phyloP scores from a whole-genome alignment of 2,797 vertebrate species.

The Rhynchotus rufescens region DNA sequence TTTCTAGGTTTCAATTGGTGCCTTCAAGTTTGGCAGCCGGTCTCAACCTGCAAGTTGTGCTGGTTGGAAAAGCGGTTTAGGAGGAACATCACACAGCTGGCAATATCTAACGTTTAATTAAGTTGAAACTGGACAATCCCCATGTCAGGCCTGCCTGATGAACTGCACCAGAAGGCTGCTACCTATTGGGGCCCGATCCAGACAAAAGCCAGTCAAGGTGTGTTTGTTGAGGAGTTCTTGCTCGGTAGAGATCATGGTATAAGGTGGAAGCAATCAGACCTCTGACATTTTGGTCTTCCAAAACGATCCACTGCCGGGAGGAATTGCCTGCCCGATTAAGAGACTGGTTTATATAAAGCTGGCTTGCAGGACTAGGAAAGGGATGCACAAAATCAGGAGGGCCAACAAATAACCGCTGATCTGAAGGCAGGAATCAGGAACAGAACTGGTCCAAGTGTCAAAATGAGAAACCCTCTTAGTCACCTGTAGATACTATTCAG shows the following conservation, averaged over 20 bases:
- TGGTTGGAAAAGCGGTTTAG: not conserved
- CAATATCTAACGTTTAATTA: not conserved
- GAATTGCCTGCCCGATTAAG: no score
- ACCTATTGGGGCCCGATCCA: not conserved
- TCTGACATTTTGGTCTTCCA: not conserved
- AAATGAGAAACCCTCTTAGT: not conserved
- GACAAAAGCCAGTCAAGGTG: not conserved
- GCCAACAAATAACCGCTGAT: not conserved
- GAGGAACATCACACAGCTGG: not conserved
- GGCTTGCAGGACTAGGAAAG: not conserved
- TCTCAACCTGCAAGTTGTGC: not conserved
- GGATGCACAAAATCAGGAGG: not conserved
- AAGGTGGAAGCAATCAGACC: not conserved
- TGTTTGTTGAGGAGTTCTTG: not conserved
- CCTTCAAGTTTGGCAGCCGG: not conserved
- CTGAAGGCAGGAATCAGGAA: not conserved
- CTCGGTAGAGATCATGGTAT: not conserved
- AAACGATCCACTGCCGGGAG: no score
- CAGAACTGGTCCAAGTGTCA: not conserved
- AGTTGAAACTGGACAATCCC: rapidly evolving
- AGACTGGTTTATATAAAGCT: no score
- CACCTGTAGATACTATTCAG: not conserved
- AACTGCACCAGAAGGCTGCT: not conserved
- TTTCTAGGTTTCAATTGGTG: not conserved
- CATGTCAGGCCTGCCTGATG: not conserved